Percentiles rank a stretch among this genome's conserved stretches.
Conservation (phyloP, 1,140 invertebrate genomes). For the Diorhabda carinulata region DNA sequence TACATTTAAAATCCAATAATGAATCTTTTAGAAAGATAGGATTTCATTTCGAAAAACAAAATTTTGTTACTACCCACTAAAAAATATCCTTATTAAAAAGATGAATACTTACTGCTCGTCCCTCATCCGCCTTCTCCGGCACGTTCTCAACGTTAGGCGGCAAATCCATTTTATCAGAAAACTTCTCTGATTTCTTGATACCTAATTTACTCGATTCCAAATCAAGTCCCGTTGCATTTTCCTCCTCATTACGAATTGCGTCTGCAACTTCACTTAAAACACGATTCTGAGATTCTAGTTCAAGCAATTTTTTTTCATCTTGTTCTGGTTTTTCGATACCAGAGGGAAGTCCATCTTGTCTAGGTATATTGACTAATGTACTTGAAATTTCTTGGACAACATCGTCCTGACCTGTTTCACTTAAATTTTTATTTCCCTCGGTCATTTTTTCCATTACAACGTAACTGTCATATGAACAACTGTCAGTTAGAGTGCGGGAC, state of each 20-base stretch:
- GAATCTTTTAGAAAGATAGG: no score
- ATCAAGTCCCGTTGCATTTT: no score
- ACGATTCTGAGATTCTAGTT: not conserved
- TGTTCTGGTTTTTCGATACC: not conserved
- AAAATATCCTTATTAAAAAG: no score
- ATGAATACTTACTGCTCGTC: not conserved
- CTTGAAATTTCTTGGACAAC: not conserved
- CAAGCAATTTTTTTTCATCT: no score
- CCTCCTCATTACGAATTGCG: not conserved
- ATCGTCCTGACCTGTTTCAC: slow-evolving; percentile 2
- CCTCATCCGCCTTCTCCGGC: not conserved
- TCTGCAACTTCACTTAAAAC: not conserved
- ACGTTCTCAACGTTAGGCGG: not conserved
- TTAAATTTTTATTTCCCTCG: slow-evolving; percentile 11
- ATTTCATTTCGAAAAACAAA: no score
- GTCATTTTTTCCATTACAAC: slow-evolving; percentile 9
- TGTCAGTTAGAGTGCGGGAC: slow-evolving; percentile 7
- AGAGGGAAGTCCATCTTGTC: not conserved
- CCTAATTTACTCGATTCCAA: not conserved
- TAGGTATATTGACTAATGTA: not conserved
- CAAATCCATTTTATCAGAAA: not conserved
- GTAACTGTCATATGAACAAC: slow-evolving; percentile 2
- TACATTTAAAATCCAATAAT: no score
- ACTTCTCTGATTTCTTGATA: slow-evolving; percentile 11
- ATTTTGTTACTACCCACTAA: no score